Evolutionary conservation across 2,797 vertebrate genomes (phyloP).

Genomic region (Sebastes variabilis): DNA sequence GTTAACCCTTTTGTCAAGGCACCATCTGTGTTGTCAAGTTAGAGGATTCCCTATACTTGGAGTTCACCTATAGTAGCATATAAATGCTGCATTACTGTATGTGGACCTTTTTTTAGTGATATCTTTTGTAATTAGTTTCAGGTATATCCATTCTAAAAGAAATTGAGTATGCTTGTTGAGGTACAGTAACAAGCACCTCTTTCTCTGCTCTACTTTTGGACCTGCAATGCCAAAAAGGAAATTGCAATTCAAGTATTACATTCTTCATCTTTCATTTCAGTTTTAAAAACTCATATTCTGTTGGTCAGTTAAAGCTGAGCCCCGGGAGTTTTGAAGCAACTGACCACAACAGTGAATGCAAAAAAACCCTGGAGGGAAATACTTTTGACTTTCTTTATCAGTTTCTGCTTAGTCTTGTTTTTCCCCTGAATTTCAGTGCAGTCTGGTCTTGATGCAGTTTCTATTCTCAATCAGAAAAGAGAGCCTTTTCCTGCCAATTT

Average conservation of each 20-base stretch:
- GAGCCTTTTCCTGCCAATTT: conserved; percentile 14
- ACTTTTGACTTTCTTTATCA: not conserved
- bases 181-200: not conserved
- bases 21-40: not conserved
- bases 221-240: not conserved
- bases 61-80: not conserved
- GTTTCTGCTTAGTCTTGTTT: not conserved
- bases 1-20: not conserved
- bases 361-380: not conserved
- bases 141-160: not conserved
- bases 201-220: not conserved
- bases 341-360: not conserved
- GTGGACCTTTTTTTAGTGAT: not conserved
- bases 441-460: not conserved
- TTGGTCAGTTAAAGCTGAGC: not conserved
- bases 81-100: not conserved
- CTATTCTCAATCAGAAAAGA: not conserved
- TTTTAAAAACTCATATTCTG: not conserved
- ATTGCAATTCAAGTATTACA: not conserved
- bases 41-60: not conserved
- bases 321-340: not conserved
- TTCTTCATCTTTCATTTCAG: not conserved
- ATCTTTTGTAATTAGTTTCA: not conserved
- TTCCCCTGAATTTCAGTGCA: not conserved
- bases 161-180: not conserved